These are phyloP conservation scores for Ctenochaetus hawaiiensis DNA, from an alignment of 2,797 vertebrate species.

Conservation along the genomic window DNA sequence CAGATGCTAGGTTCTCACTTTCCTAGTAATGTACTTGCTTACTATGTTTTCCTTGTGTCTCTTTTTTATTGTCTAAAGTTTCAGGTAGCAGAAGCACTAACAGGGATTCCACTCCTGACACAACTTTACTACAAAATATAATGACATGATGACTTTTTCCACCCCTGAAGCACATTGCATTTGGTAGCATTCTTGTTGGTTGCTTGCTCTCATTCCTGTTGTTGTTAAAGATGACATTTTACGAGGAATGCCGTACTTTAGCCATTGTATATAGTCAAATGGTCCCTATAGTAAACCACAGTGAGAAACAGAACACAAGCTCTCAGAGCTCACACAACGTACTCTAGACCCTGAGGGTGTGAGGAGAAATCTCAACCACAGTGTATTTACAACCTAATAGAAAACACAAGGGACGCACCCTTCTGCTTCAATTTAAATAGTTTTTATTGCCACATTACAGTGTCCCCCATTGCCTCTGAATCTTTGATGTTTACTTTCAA, in stretches of 20 bases:
- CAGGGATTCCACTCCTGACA: neutral
- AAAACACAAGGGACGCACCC: slow-evolving; percentile 57
- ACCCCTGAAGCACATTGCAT: slow-evolving; percentile 19
- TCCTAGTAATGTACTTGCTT: slow-evolving; percentile 25
- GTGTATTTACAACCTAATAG: slow-evolving; percentile 40
- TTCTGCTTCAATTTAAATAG: slow-evolving; percentile 45
- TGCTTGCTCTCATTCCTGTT: slow-evolving; percentile 25
- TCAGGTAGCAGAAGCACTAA: slow-evolving; percentile 20
- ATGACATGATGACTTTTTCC: slow-evolving; percentile 16
- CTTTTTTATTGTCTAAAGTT: slow-evolving; percentile 28
- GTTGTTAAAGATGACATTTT: slow-evolving; percentile 21
- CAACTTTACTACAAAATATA: slow-evolving; percentile 10
- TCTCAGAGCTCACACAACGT: slow-evolving; percentile 43
- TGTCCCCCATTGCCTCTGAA: slow-evolving; percentile 11
- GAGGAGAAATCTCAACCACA: slow-evolving; percentile 40
- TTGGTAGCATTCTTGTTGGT: slow-evolving; percentile 20
- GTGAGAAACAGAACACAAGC: slow-evolving; percentile 36
- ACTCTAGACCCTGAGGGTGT: slow-evolving; percentile 43
- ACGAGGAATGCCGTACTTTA: slow-evolving; percentile 18
- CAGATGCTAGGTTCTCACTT: slow-evolving; percentile 35
- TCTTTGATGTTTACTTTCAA: slow-evolving; percentile 67
- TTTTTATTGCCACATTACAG: slow-evolving; percentile 47
- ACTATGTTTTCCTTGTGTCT: slow-evolving; percentile 22
- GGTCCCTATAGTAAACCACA: slow-evolving; percentile 36
- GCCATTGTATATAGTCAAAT: slow-evolving; percentile 7